Evolutionary conservation across 2,888 invertebrate species (phyloP).

Genomic region (Pseudoips prasinana): DNA sequence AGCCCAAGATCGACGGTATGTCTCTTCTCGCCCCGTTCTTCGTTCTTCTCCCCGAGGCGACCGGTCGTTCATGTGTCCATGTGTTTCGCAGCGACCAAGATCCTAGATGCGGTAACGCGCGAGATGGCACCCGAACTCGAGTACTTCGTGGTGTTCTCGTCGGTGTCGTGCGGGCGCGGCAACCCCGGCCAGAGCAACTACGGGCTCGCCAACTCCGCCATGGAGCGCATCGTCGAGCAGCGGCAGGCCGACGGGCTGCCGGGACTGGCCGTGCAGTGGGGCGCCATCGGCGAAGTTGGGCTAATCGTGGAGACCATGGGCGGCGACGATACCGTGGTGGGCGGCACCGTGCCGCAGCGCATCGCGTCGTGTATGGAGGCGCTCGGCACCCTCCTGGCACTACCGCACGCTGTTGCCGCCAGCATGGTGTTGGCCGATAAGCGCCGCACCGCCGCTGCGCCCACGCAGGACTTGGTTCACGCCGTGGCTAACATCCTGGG

Average conservation of each 20-base stretch:
- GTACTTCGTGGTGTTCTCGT: slow-evolving; percentile 98
- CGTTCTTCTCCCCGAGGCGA: not conserved
- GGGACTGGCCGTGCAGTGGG: slow-evolving; percentile 97
- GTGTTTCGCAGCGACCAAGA: slow-evolving; percentile 83
- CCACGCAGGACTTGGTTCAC: slow-evolving; percentile 83
- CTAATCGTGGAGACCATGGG: slow-evolving; percentile 95
- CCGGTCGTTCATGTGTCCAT: not conserved
- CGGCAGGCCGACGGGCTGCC: slow-evolving; percentile 92
- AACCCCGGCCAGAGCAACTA: slow-evolving; percentile 98
- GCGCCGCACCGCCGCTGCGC: slow-evolving; percentile 82
- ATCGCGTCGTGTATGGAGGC: slow-evolving; percentile 95
- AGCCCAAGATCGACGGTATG: slow-evolving; percentile 90
- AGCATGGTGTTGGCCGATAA: slow-evolving; percentile 95
- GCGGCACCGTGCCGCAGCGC: slow-evolving; percentile 97
- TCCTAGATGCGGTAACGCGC: slow-evolving; percentile 91
- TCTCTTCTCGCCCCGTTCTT: not conserved
- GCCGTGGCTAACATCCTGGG: slow-evolving; percentile 95
- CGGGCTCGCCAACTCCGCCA: slow-evolving; percentile 97
- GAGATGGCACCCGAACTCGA: slow-evolving; percentile 90
- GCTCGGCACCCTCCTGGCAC: slow-evolving; percentile 94
- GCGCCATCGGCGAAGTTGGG: slow-evolving; percentile 98
- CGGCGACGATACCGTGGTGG: slow-evolving; percentile 94
- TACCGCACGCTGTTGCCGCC: slow-evolving; percentile 90
- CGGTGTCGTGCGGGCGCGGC: slow-evolving; percentile 97
- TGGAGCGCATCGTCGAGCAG: slow-evolving; percentile 97